Percentiles rank a stretch among this genome's conserved stretches.
phyloP scores from a whole-genome alignment of 2,888 invertebrate species.

The Drosophila suboccidentalis region DNA sequence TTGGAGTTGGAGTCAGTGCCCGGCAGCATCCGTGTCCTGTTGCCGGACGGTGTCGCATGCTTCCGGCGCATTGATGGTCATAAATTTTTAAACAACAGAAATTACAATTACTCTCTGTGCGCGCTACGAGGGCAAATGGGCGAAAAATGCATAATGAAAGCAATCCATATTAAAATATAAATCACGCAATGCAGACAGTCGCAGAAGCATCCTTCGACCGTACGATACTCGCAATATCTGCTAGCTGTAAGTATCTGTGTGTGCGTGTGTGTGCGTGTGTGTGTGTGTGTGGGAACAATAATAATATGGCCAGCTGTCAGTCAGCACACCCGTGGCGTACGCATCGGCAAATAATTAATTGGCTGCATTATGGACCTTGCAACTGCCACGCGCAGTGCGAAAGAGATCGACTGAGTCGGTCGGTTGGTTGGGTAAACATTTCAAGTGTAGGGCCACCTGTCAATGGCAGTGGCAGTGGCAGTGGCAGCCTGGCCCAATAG shows the following conservation, averaged over 20 bases:
- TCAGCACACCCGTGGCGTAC: constrained; percentile 60
- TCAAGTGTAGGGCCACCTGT: constrained; percentile 53
- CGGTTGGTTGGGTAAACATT: constrained; percentile 40
- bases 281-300: constrained; percentile 55
- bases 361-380: constrained; percentile 65
- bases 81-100: constrained; percentile 79
- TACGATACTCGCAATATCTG: constrained; percentile 17
- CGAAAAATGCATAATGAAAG: constrained; percentile 80
- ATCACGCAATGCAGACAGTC: constrained; percentile 63
- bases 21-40: constrained; percentile 13
- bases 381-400: neutral
- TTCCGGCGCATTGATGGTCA: constrained; percentile 70
- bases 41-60: constrained; percentile 41
- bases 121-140: constrained; percentile 35
- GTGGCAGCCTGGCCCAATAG: too few species aligned
- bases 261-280: neutral
- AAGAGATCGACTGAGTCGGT: neutral
- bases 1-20: neutral
- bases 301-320: constrained; percentile 73
- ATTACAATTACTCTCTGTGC: constrained; percentile 72
- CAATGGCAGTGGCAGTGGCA: constrained; percentile 41
- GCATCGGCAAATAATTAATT: constrained; percentile 70
- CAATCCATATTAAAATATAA: constrained; percentile 77
- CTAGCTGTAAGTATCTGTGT: neutral
- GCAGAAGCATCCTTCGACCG: constrained; percentile 22